Base-by-base conservation (phyloP, 2,113 vertebrate genomes). In the Nettapus auritus region DNA sequence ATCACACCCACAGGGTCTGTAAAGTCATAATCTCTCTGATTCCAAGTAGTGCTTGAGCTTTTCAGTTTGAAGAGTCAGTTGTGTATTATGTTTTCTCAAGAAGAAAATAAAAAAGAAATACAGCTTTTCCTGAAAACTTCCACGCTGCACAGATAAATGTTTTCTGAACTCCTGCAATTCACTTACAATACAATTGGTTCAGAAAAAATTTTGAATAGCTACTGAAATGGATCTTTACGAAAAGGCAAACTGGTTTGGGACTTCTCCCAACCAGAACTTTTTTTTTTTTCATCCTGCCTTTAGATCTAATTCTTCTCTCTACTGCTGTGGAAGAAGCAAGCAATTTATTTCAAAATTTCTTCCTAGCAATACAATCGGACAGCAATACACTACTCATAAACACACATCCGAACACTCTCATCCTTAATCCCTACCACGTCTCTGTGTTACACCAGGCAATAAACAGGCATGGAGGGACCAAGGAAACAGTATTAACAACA, bases 151-250 rank as follows among this genome's bases (percentile, higher is more conserved):
- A 28, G 38, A 34, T 29, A 84, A 94, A 36, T 2, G 3, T 29
- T 31, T 82, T 40, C 40, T 50, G 60, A 82, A 48, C 53, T 82
- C 82, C 5, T 52, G 8, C 23, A 44, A 21, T 46, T 71, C 59
- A 52, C 9, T 12, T 56, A 63, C 23, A 38, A 38, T 0, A 19
- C 0, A 0, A 40, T 80, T 2, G 0, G 8, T 55, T 82, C 34
- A 29, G 36, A 46, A 19, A 55, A 22, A 52, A 74, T 62, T 74
- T 87, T 21, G 76, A 50, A 11, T 38, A 36, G 59, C 34, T 31
- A 42, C 40, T 59, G 63, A 91, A 91, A 82, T 7, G 0, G 19
- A 80, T 29, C 8, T 60, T 88, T 42, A 42, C 67, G 56, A 67
- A 50, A 74, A 88, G 29, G 79, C 60, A 68, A 29, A 76, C 20